Evolutionary conservation across 2,797 vertebrate species (phyloP).

Genomic region (Erpetoichthys calabaricus): DNA sequence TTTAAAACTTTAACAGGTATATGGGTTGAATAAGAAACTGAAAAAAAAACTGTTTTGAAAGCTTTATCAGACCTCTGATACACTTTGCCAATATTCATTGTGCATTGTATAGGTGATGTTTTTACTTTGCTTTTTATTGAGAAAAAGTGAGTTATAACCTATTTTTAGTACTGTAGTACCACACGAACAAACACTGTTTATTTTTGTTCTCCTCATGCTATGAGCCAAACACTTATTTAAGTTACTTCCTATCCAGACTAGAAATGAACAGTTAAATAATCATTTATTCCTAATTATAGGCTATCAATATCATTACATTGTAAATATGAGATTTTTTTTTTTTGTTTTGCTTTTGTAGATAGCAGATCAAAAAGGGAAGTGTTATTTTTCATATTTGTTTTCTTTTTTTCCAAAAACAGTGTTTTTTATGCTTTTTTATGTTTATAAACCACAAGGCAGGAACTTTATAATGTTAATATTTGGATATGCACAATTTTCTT

Average conservation of each 20-base stretch:
- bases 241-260: neutral
- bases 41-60: slow-evolving; percentile 16
- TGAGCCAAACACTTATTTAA: slow-evolving; percentile 57
- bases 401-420: neutral
- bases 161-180: neutral
- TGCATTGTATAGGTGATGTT: slow-evolving; percentile 3
- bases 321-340: slow-evolving; percentile 17
- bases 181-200: slow-evolving; percentile 15
- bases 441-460: slow-evolving; percentile 2
- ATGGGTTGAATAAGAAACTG: neutral
- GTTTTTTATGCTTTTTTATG: slow-evolving; percentile 2
- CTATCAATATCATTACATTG: slow-evolving; percentile 10
- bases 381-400: slow-evolving; percentile 1
- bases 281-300: slow-evolving; percentile 4
- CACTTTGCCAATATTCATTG: slow-evolving; percentile 26
- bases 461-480: neutral
- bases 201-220: slow-evolving; percentile 44
- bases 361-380: slow-evolving; percentile 8
- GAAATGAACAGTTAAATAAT: no score
- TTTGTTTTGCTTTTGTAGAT: slow-evolving; percentile 11
- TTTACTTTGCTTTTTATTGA: slow-evolving; percentile 1
- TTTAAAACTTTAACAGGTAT: slow-evolving; percentile 1
- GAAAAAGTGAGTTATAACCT: neutral
- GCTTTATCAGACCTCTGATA: slow-evolving; percentile 28
- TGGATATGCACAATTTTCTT: no score